Evolutionary conservation across 2,797 vertebrate species (phyloP), one percentile per base, ranked within the genome.

Genomic region (Morus bassanus): DNA sequence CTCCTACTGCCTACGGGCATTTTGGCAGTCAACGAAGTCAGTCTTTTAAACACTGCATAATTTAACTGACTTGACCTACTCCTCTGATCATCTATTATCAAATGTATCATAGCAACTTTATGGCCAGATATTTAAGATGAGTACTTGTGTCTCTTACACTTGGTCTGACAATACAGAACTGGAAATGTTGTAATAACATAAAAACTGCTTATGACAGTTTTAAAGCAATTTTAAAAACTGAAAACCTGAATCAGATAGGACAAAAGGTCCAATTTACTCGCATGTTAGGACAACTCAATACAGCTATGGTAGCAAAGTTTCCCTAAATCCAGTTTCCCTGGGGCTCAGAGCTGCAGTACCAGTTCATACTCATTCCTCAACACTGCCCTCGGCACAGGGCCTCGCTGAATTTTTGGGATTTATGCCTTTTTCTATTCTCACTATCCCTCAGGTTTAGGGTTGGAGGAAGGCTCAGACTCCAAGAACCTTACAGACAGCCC

Each of bases 31-130:
- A 70, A 53, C 0, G 0, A 96, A 96, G 9, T 35, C 8, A 60
- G 31, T 85, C 81, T 89, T 92, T 85, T 93, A 91, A 94, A 96
- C 50, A 50, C 31, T 67, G 50, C 72, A 70, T 87, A 86, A 96
- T 88, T 91, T 95, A 93, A 78, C 57, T 70, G 81, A 89, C 70
- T 94, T 76, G 80, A 79, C 68, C 82, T 73, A 67, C 17, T 81
- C 74, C 16, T 70, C 68, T 77, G 85, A 85, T 75, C 60, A 81
- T 89, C 72, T 94, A 81, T 72, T 61, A 94, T 85, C 79, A 75
- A 85, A 83, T 7, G 16, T 31, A 89, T 68, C 35, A 59, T 4
- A 89, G 75, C 70, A 88, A 60, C 64, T 89, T 89, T 45, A 89
- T 22, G 25, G 37, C 6, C 37, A 86, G 27, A 67, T 83, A 80